phyloP scores from a whole-genome alignment of 2,797 vertebrate species.

The Pyrocephalus nanus region DNA sequence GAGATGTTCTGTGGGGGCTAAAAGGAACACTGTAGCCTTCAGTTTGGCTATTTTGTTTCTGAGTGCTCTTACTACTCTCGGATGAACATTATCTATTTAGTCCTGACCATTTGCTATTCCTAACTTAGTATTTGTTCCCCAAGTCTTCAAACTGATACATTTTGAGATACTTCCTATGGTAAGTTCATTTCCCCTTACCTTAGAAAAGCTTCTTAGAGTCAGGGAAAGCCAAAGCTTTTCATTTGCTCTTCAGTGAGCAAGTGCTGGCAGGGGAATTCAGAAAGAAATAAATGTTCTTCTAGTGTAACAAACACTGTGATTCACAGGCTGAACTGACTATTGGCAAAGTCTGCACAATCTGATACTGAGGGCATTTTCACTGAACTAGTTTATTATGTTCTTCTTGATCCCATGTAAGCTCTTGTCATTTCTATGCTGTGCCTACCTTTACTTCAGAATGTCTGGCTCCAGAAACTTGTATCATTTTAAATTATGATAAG shows the following conservation, averaged over 20 bases:
- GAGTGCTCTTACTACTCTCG: background rate
- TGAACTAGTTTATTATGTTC: background rate
- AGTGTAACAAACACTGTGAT: background rate
- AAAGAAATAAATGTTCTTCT: background rate
- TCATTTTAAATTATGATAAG: background rate
- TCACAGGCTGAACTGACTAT: background rate
- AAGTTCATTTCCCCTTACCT: background rate
- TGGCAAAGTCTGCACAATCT: background rate
- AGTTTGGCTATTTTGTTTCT: background rate
- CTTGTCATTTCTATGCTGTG: background rate
- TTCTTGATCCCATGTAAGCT: background rate
- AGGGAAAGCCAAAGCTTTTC: background rate
- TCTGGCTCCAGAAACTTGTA: background rate
- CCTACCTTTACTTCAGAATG: background rate
- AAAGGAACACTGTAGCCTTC: background rate
- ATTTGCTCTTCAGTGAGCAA: background rate
- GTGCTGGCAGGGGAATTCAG: background rate
- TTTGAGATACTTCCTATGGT: background rate
- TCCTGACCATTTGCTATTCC: background rate
- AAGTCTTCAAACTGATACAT: background rate
- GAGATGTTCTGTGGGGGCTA: background rate
- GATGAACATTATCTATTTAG: background rate
- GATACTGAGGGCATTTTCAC: background rate
- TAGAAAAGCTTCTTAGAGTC: background rate
- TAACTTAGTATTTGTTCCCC: background rate